Conservation (phyloP, 2,888 invertebrate genomes). For the Lepeophtheirus nordmannii region DNA sequence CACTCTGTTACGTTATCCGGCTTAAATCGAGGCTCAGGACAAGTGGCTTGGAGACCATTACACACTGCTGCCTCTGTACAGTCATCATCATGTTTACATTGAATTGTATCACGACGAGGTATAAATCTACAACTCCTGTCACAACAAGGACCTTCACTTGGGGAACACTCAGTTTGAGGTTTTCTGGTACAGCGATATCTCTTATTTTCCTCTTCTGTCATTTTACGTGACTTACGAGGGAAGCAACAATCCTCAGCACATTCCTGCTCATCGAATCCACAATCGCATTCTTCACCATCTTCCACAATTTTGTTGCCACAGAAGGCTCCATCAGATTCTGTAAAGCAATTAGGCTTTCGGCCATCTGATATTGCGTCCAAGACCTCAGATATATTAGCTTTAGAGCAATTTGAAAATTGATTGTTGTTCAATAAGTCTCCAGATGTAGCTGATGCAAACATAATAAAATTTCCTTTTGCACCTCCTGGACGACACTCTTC, state of each 20-base stretch:
- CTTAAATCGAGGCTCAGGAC: slow-evolving; percentile 65
- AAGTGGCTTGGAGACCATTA: slow-evolving; percentile 65
- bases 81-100: slow-evolving; percentile 69
- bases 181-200: slow-evolving; percentile 67
- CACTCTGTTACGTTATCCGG: slow-evolving; percentile 74
- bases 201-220: slow-evolving; percentile 50
- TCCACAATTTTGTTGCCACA: slow-evolving; percentile 99
- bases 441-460: slow-evolving; percentile 98
- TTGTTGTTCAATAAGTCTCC: slow-evolving; percentile 96
- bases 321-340: slow-evolving; percentile 81
- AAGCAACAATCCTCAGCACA: slow-evolving; percentile 88
- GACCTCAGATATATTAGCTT: slow-evolving; percentile 85
- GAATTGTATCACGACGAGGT: slow-evolving; percentile 43
- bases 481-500: slow-evolving; percentile 28
- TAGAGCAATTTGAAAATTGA: slow-evolving; percentile 84
- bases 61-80: slow-evolving; percentile 78
- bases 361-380: slow-evolving; percentile 77
- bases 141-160: slow-evolving; percentile 96
- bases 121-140: slow-evolving; percentile 62
- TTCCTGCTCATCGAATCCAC: slow-evolving; percentile 79
- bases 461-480: slow-evolving; percentile 92
- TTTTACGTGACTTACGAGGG: slow-evolving; percentile 56
- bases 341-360: slow-evolving; percentile 83
- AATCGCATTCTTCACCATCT: slow-evolving; percentile 93
- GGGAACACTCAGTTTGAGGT: slow-evolving; percentile 66